Conservation (phyloP, 2,113 vertebrate genomes). For the Tursiops truncatus region DNA sequence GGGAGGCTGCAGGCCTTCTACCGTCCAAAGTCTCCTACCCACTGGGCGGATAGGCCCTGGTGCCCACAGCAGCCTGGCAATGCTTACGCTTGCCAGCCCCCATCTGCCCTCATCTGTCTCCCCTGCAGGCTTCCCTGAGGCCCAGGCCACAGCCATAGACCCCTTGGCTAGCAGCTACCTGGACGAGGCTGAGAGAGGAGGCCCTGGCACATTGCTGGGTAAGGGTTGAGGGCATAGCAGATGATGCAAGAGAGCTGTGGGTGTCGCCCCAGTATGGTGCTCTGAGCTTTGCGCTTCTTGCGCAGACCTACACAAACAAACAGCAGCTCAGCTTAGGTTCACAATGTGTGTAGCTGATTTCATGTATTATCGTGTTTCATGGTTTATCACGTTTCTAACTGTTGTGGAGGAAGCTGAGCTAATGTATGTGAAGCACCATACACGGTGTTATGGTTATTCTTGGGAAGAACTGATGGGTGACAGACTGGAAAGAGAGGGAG, state of each 20-base stretch:
- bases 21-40: background rate
- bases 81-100: background rate
- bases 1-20: background rate
- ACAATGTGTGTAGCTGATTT: background rate
- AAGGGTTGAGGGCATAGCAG: background rate
- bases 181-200: background rate
- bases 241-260: background rate
- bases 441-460: background rate
- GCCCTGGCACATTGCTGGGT: background rate
- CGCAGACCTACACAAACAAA: background rate
- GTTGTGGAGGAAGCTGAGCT: background rate
- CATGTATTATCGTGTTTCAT: background rate
- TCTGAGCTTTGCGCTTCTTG: background rate
- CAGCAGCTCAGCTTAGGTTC: background rate
- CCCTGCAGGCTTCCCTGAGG: background rate
- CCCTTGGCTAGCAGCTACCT: background rate
- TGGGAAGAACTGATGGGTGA: background rate
- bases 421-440: background rate
- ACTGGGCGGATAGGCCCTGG: background rate
- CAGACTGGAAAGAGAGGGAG: conserved; percentile 20
- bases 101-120: background rate
- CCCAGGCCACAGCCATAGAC: background rate
- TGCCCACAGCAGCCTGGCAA: background rate
- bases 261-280: fast-evolving
- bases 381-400: background rate